Evolutionary conservation across 2,113 vertebrate genomes (phyloP).

Genomic region (Psilopogon haemacephalus): DNA sequence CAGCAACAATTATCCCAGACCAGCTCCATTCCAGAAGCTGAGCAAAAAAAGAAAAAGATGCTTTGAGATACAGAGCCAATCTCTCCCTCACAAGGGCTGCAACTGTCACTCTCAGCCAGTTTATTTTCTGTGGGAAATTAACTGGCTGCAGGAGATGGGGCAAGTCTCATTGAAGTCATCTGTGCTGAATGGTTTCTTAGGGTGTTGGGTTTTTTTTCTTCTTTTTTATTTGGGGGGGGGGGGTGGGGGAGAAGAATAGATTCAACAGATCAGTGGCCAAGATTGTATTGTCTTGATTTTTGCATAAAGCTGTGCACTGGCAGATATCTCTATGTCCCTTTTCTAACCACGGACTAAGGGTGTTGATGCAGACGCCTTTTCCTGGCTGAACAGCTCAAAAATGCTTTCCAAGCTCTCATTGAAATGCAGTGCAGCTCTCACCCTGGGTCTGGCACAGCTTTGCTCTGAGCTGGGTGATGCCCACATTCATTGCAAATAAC

Average conservation of each 20-base stretch:
- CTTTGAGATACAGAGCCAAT: conserved; percentile 3
- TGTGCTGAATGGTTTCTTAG: background rate
- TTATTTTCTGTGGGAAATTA: conserved; percentile 52
- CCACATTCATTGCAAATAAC: background rate
- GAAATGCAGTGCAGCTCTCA: background rate
- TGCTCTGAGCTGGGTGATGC: background rate
- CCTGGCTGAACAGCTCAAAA: conserved; percentile 4
- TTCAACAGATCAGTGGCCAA: conserved; percentile 31
- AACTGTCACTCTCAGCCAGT: conserved; percentile 8
- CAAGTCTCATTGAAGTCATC: conserved; percentile 4
- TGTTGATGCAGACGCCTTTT: background rate
- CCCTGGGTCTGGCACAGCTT: background rate
- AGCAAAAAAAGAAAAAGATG: background rate
- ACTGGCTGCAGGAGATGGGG: conserved; percentile 18
- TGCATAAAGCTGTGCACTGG: background rate
- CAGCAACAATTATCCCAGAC: conserved; percentile 29
- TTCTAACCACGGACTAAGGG: background rate
- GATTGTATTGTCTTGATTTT: background rate
- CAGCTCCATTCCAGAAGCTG: background rate
- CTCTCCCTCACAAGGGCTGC: background rate
- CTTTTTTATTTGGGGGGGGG: background rate
- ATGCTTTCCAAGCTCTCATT: conserved; percentile 28
- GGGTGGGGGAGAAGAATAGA: background rate
- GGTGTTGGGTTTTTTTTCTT: background rate
- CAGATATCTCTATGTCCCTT: no score